Evolutionary conservation across 2,797 vertebrate species (phyloP).

Genomic region (Hybognathus amarus): DNA sequence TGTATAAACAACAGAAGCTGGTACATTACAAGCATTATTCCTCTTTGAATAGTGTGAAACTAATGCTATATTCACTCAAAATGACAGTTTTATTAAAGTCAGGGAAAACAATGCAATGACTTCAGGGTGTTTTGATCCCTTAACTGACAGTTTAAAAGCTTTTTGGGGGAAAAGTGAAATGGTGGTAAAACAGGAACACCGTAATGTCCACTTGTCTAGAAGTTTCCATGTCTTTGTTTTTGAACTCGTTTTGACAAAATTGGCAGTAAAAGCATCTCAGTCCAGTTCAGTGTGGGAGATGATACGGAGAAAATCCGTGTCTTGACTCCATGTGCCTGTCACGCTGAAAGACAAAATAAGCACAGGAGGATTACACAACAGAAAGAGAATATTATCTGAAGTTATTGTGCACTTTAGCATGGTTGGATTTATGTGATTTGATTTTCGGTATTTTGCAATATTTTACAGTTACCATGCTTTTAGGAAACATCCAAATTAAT

Average conservation of each 20-base stretch:
- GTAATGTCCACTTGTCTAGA: slow-evolving; percentile 31
- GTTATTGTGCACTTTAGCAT: background rate
- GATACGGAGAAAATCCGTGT: slow-evolving; percentile 1
- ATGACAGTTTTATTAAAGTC: slow-evolving; percentile 13
- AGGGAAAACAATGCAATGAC: background rate
- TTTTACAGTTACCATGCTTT: background rate
- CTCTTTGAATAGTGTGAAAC: slow-evolving; percentile 6
- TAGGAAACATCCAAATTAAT: background rate
- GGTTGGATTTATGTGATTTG: background rate
- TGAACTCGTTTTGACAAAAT: slow-evolving; percentile 28
- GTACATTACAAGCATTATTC: background rate
- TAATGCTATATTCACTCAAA: slow-evolving; percentile 1
- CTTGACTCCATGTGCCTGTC: slow-evolving; percentile 34
- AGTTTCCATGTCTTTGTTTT: slow-evolving; percentile 24
- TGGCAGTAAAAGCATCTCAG: slow-evolving; percentile 44
- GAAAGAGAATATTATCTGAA: background rate
- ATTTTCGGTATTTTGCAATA: background rate
- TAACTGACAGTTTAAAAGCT: background rate
- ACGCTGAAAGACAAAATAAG: slow-evolving; percentile 20
- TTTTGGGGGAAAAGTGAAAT: background rate
- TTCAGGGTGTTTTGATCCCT: background rate
- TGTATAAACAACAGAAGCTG: background rate
- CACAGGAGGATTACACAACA: background rate
- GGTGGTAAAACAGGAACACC: slow-evolving; percentile 2
- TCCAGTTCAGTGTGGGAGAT: slow-evolving; percentile 49